These are phyloP conservation scores for Indicator maculatus DNA, from an alignment of 2,113 vertebrate species.

Conservation along the genomic window DNA sequence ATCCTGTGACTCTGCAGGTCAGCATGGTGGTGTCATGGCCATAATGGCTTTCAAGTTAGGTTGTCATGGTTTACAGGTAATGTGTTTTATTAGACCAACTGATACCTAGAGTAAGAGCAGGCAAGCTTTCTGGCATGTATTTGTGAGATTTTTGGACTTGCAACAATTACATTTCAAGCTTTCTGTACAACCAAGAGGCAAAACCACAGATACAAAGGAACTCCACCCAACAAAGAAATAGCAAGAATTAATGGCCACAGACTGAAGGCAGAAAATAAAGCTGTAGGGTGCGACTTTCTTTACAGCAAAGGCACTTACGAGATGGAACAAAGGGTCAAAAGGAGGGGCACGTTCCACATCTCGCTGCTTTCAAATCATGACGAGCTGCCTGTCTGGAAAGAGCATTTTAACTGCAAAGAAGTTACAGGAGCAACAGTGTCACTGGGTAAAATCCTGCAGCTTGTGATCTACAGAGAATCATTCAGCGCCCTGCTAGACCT, in stretches of 20 bases:
- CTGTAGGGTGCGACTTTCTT: constrained; percentile 3
- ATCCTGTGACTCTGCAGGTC: neutral
- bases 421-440: neutral
- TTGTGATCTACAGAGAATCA: neutral
- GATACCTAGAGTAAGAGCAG: neutral
- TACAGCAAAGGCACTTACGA: neutral
- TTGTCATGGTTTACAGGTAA: neutral
- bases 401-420: neutral
- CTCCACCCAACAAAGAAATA: constrained; percentile 33
- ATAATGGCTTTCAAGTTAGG: neutral
- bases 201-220: constrained; percentile 4
- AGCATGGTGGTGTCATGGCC: neutral
- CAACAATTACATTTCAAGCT: neutral
- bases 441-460: neutral
- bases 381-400: constrained; percentile 15
- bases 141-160: neutral
- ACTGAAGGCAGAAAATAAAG: constrained; percentile 46
- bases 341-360: constrained; percentile 11
- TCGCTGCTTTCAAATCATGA: neutral
- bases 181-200: neutral
- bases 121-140: neutral
- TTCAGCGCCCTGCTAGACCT: neutral
- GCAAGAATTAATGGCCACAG: constrained; percentile 23
- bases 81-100: neutral
- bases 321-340: constrained; percentile 61